Evolutionary conservation across 1,140 invertebrate genomes (phyloP), one percentile per base, ranked within the genome.

Genomic region (Temnothorax nylanderi): DNA sequence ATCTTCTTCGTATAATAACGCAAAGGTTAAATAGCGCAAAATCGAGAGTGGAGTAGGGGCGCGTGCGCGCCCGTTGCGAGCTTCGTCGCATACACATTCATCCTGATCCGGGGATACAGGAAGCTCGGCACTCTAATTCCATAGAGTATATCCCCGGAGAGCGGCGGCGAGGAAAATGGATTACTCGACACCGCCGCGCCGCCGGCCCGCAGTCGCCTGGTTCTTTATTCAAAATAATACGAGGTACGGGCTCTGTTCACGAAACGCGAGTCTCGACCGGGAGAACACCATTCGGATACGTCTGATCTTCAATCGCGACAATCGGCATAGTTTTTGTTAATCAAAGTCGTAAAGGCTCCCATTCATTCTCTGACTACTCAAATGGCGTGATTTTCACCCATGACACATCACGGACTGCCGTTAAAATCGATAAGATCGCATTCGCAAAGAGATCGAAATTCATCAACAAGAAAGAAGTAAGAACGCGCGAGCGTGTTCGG

Each of bases 151-250:
- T 87, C 64, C 71, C 71, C 3, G 21, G 86, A 37, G 81, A 87
- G 13, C 18, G 44, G 44, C 80, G 71, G 44, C 86, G 81, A 76
- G 64, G 58, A 85, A 87, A 87, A 87, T 85, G 72, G 71, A 87
- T 87, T 77, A 56, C 49, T 51, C 47, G 64, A 58, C 49, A 60
- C 41, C 54, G 18, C 56, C n/a, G n/a, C n/a, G n/a, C n/a, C 58
- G n/a, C n/a, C 47, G 69, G 41, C 47, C n/a, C 47, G 18, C 69
- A 26, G 75, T 11, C 13, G 32, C 44, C 71, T 80, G 21, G 34
- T 75, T 65, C 60, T 72, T 87, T 87, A 87, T 85, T 87, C 81
- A 85, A 85, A 87, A 87, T 87, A 87, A 85, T 65, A 69, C 75
- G 44, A 84, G 8, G 44, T 47, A 21, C 16, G 26, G 41, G 44